Conservation (phyloP, 2,797 vertebrate species). For the Gymnothorax reevesii region DNA sequence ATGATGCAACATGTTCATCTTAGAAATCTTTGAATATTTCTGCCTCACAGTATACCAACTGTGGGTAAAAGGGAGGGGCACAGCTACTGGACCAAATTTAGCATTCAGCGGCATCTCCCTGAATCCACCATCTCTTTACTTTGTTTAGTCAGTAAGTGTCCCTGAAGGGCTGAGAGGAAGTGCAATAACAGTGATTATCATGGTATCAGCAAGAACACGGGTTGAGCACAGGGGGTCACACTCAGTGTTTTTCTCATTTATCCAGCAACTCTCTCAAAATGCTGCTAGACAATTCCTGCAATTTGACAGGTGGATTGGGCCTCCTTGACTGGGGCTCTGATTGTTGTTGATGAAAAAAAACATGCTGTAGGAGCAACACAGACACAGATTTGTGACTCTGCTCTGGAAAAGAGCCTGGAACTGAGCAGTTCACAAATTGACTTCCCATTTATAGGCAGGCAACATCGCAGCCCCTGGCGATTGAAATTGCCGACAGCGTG, state of each 20-base stretch:
- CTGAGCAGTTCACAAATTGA: slow-evolving; percentile 5
- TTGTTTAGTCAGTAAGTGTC: neutral
- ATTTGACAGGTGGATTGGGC: neutral
- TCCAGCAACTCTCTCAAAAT: neutral
- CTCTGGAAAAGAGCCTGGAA: neutral
- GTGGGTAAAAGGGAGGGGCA: neutral
- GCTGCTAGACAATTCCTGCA: neutral
- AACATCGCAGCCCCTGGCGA: neutral
- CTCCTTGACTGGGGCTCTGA: neutral
- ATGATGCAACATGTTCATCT: neutral
- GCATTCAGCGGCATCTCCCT: neutral
- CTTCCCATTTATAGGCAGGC: slow-evolving; percentile 3
- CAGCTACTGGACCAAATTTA: neutral
- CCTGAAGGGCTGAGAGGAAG: neutral
- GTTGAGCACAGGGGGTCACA: neutral
- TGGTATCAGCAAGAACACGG: neutral
- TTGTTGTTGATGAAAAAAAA: neutral
- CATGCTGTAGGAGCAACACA: neutral
- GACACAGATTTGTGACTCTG: neutral
- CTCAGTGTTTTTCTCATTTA: neutral
- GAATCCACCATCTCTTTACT: neutral
- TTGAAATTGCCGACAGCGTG: neutral
- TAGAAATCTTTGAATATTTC: neutral
- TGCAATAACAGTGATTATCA: neutral
- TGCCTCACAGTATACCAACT: neutral